phyloP scores from a whole-genome alignment of 1,140 invertebrate genomes.

The Cryptotermes secundus region DNA sequence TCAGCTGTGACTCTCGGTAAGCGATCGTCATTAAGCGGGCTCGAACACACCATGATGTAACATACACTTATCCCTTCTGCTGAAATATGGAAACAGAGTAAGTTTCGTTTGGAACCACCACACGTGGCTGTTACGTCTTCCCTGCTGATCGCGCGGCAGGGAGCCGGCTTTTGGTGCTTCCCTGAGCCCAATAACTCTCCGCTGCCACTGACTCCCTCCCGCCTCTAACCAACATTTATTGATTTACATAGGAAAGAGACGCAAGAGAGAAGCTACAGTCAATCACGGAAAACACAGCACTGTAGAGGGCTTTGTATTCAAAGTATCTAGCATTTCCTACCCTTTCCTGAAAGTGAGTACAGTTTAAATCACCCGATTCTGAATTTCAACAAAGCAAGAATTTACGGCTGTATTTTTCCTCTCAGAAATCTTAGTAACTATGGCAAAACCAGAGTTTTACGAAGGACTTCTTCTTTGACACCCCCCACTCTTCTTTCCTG shows the following conservation, averaged over 20 bases:
- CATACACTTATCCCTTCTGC: too few relatives aligned
- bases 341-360: not conserved
- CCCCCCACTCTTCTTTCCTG: too few relatives aligned
- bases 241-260: conserved; percentile 8
- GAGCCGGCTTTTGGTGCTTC: not conserved
- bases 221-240: conserved; percentile 16
- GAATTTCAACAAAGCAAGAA: not conserved
- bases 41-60: too few relatives aligned
- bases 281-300: conserved; percentile 5
- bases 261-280: not conserved
- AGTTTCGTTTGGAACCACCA: too few relatives aligned
- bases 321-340: not conserved
- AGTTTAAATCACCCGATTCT: not conserved
- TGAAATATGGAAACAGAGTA: too few relatives aligned
- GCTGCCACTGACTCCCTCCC: not conserved
- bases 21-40: too few relatives aligned
- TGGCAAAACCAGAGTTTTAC: too few relatives aligned
- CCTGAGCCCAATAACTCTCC: conserved; percentile 7
- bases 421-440: not conserved
- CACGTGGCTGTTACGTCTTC: not conserved
- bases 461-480: too few relatives aligned
- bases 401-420: not conserved
- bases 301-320: not conserved
- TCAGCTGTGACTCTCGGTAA: too few relatives aligned
- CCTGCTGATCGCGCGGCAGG: not conserved